Evolutionary conservation across 2,888 invertebrate species (phyloP), one percentile per base, ranked within the genome.

Genomic region (Odontocerum albicorne): DNA sequence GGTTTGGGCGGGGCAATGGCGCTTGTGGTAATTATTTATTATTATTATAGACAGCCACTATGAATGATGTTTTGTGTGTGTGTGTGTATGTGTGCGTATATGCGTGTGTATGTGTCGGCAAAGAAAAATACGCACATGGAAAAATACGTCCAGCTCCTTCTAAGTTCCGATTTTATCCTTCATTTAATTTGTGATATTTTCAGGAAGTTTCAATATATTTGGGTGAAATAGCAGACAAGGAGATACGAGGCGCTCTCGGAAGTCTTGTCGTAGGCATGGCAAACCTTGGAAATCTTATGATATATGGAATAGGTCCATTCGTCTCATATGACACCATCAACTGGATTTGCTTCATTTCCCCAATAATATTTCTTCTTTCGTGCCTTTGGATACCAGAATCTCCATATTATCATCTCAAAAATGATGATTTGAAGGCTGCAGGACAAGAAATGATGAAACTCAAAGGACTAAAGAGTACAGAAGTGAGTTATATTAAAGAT

Each of bases 301-400:
- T 80, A 40, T 77, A 76, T 61, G 66, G 75, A 7, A 65, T 76
- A 1, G 80, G 80, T 0, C 79, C 80, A 0, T 78, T 77, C 56
- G 75, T 79, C 1, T 72, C 77, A 0, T 79, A 79, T 62, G 69
- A 66, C 0, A 64, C 68, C 52, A 52, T 76, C 59, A 68, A 83
- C 69, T 71, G 72, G 17, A 70, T 77, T 15, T 70, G 80, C 19
- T 62, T 77, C 1, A 61, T 73, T 0, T 68, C 82, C 19, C 80
- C 83, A 0, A 62, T 79, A 2, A 57, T 73, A 15, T 80, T 79
- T 55, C 72, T 79, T 38, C 31, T 74, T 0, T 65, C 72, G 0
- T 81, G 83, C 63, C 57, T 72, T 4, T 81, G 81, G 77, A 75
- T 83, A 68, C 84, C 84, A 0, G 84, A 84, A 63, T 82, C 84